Base-by-base conservation (phyloP, 1,140 invertebrate genomes). In the Lutraria rhynchaena region DNA sequence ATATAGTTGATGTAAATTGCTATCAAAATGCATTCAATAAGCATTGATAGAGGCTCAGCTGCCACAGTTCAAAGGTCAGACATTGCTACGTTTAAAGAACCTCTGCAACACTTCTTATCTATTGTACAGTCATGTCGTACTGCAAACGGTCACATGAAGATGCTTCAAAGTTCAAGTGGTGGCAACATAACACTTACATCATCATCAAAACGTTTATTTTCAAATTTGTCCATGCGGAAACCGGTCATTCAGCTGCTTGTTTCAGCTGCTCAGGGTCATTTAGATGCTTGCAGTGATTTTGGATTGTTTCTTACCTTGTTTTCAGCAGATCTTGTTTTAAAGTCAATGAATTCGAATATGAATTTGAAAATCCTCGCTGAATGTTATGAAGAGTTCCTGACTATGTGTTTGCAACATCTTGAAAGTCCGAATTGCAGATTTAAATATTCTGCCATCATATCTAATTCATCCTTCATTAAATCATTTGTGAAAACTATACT, bases 161-260 rank as follows among this genome's bases (percentile, higher is more conserved):
- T 86, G 13, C 19, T 88, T 22, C 85, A 85, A 19, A 88, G 85
- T 67, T 58, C 24, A 19, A 65, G 69, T 55, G 84, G 85, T 27
- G 87, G 87, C 9, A 81, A 80, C 65, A 9, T 84, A 27, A 87
- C 81, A 3, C 35, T 86, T 33, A 87, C 87, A 49, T 81, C 83
- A 19, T 37, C 61, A 1, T 80, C 77, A 41, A 41, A 51, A 22
- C 63, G 85, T 1, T 61, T 88, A 29, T 44, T 88, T 4, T n/a
- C 31, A 9, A 31, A 53, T 19, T 53, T 88, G 51, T 81, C 83
- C 13, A 44, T 86, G 0, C 77, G 65, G 19, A 80, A 85, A 22
- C 85, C 83, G 49, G 74, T 84, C 33, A 71, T 88, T 19, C 81
- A 85, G 51, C 65, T 88, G 33, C 58, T 86, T 15, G 74, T 77